A percentile compares a stretch with the other conserved stretches of the same genome.
Conservation (phyloP, 2,113 vertebrate genomes). For the Scortum barcoo region DNA sequence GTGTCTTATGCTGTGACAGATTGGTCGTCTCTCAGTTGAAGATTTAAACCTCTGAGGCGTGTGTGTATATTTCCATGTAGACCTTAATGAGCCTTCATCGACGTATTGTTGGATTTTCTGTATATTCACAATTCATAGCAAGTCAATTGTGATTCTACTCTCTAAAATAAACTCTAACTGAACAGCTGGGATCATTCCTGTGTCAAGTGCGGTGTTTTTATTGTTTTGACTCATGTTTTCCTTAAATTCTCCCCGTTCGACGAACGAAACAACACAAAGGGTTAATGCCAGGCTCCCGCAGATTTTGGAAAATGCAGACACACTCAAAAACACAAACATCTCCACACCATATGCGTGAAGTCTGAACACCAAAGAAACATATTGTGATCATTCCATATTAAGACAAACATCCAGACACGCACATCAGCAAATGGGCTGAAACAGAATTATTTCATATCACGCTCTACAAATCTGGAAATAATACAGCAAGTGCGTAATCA, state of each 20-base stretch:
- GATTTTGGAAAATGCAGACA: conserved; percentile 64
- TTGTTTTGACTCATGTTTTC: conserved; percentile 24
- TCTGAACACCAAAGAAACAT: conserved; percentile 64
- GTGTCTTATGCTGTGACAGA: neutral
- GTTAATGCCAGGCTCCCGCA: conserved; percentile 22
- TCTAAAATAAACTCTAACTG: conserved; percentile 1
- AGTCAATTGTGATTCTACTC: neutral
- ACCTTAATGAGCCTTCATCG: neutral
- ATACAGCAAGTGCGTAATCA: conserved; percentile 73
- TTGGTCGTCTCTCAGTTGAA: neutral
- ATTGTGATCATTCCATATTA: conserved; percentile 72
- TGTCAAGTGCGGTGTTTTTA: conserved; percentile 7
- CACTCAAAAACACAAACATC: conserved; percentile 67
- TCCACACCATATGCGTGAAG: conserved; percentile 69
- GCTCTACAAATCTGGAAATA: conserved; percentile 83
- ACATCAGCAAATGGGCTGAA: conserved; percentile 72
- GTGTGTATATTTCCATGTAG: neutral
- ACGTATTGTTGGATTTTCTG: neutral
- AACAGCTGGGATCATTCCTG: neutral
- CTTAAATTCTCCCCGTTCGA: conserved; percentile 9
- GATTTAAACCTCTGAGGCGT: neutral
- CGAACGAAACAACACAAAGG: conserved; percentile 29
- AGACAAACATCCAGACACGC: conserved; percentile 78
- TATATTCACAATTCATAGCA: neutral
- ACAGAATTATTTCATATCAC: conserved; percentile 79